A percentile compares a stretch with the other conserved stretches of the same genome.
phyloP scores from a whole-genome alignment of 2,113 vertebrate genomes.

The Paraplagusia blochii region DNA sequence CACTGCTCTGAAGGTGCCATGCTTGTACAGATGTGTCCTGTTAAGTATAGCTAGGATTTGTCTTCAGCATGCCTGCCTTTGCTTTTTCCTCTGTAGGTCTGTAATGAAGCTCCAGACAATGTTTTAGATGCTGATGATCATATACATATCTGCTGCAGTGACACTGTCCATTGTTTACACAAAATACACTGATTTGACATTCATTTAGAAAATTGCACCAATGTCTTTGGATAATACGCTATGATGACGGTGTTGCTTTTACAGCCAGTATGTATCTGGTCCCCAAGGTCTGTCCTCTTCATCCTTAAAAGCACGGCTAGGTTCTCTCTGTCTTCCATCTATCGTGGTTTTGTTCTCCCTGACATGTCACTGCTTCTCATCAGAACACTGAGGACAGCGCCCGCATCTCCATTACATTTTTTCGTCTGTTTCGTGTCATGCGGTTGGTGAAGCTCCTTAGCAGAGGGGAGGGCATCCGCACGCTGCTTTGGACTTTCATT shows the following conservation, averaged over 20 bases:
- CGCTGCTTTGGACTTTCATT: conserved; percentile 96
- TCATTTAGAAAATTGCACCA: not conserved
- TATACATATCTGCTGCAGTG: conserved; percentile 62
- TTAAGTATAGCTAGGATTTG: conserved; percentile 75
- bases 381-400: conserved; percentile 98
- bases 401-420: conserved; percentile 99
- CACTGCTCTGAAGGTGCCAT: conserved; percentile 76
- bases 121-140: conserved; percentile 57
- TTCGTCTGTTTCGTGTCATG: conserved; percentile 98
- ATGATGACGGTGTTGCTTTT: conserved; percentile 31
- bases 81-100: conserved; percentile 68
- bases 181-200: not conserved
- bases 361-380: conserved; percentile 69
- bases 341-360: conserved; percentile 44
- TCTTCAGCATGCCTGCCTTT: conserved; percentile 71
- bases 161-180: conserved; percentile 27
- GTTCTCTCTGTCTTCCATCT: conserved; percentile 39
- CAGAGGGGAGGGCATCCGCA: conserved; percentile 97
- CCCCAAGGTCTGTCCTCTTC: conserved; percentile 29
- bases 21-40: conserved; percentile 73
- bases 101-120: conserved; percentile 55
- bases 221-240: not conserved
- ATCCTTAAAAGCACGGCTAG: conserved; percentile 64
- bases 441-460: conserved; percentile 97
- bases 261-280: conserved; percentile 61